These are phyloP conservation scores for Halichondria panicea DNA, from an alignment of 37 sponge, comb jelly and placozoan species.

Conservation along the genomic window DNA sequence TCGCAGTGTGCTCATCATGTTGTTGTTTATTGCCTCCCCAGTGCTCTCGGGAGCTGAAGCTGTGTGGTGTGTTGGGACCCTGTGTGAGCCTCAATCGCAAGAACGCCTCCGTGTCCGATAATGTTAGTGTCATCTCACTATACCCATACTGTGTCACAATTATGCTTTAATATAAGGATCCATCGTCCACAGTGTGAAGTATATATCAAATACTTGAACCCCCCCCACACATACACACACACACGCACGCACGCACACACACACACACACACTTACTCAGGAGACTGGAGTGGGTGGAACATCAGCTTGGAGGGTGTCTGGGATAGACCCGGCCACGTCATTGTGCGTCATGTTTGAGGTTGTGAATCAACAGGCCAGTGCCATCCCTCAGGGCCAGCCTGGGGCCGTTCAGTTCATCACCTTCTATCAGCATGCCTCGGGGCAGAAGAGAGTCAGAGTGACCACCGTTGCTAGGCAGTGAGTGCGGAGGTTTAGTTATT, in stretches of 20 bases:
- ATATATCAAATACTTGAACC: too few relatives aligned
- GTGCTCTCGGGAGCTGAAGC: conserved; percentile 88
- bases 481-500: too few relatives aligned
- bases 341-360: conserved; percentile 91
- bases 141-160: not conserved
- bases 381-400: conserved; percentile 83
- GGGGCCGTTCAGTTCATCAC: conserved; percentile 96
- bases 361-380: conserved; percentile 78
- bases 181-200: too few relatives aligned
- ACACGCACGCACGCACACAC: too few relatives aligned
- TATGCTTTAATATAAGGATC: not conserved
- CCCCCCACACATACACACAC: too few relatives aligned
- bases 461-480: conserved; percentile 97
- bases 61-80: conserved; percentile 90
- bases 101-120: conserved; percentile 83
- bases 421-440: conserved; percentile 91
- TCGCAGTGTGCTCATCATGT: too few relatives aligned
- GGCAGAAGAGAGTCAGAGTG: conserved; percentile 95
- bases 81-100: conserved; percentile 84
- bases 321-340: conserved; percentile 79
- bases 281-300: conserved; percentile 97
- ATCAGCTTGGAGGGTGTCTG: conserved; percentile 91
- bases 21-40: not conserved
- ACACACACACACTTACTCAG: conserved; percentile 34
- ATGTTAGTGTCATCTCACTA: conserved; percentile 44